Percentiles rank a stretch among this genome's conserved stretches.
Conservation (phyloP, 1,140 invertebrate genomes). For the Eciton burchellii region DNA sequence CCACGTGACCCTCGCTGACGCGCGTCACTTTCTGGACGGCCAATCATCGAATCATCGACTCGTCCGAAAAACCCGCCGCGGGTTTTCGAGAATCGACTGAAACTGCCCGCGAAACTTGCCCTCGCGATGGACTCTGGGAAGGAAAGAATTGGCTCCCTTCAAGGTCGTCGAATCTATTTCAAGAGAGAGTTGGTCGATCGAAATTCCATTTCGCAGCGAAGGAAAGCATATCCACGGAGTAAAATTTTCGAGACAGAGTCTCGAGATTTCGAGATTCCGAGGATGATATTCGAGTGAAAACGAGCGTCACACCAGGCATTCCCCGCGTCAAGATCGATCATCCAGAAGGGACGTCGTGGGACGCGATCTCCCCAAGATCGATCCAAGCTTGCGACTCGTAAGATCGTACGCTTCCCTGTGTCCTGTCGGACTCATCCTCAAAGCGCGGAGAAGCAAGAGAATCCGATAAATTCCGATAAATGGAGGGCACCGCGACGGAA, state of each 20-base stretch:
- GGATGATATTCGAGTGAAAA: neutral
- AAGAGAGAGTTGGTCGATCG: neutral
- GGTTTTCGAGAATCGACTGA: constrained; percentile 1
- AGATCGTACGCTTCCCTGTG: constrained; percentile 5
- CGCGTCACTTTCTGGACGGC: neutral
- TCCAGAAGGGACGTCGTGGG: neutral
- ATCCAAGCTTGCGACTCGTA: neutral
- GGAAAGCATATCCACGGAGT: neutral
- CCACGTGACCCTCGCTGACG: constrained; percentile 31
- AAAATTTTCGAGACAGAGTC: neutral
- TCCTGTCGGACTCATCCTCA: constrained; percentile 7
- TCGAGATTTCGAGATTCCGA: neutral
- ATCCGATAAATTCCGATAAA: constrained; percentile 35
- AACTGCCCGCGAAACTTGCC: neutral
- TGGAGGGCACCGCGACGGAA: constrained; percentile 12
- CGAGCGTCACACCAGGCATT: no score
- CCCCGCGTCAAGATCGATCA: neutral
- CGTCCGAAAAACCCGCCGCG: neutral
- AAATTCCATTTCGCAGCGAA: neutral
- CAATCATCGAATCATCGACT: neutral
- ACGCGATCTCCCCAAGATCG: neutral
- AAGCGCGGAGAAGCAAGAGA: constrained; percentile 15
- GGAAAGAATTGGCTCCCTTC: neutral
- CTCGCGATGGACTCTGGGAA: neutral
- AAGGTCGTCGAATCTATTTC: neutral